A percentile compares a stretch with the other conserved stretches of the same genome.
Evolutionary conservation across 1,140 invertebrate species (phyloP).

Genomic region (Venustaconcha ellipsiformis): DNA sequence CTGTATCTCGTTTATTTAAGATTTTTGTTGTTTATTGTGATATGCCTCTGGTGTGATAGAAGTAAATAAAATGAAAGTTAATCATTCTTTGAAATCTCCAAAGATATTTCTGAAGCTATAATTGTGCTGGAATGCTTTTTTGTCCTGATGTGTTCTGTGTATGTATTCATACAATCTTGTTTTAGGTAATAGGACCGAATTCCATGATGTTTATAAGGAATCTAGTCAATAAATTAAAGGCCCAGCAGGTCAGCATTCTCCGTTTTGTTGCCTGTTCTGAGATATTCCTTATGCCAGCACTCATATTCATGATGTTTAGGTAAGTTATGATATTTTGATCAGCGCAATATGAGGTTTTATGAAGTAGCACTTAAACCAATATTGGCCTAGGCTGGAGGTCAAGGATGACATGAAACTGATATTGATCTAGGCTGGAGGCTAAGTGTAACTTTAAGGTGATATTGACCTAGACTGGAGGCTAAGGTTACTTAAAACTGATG

Average conservation of each 20-base stretch:
- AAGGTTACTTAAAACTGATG: no score
- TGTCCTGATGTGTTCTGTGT: constrained; percentile 1
- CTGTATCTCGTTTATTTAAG: no score
- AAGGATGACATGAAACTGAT: no score
- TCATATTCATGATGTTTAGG: constrained; percentile 86
- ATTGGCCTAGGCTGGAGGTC: no score
- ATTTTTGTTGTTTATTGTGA: no score
- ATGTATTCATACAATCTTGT: constrained; percentile 7
- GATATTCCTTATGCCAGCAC: constrained; percentile 92
- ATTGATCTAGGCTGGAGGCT: no score
- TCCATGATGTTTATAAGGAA: constrained; percentile 89
- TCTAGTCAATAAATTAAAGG: constrained; percentile 86
- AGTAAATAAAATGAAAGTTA: neutral
- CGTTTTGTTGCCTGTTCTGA: constrained; percentile 89
- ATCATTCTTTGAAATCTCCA: neutral
- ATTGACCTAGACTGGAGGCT: no score
- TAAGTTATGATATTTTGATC: constrained; percentile 73
- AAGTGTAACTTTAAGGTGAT: no score
- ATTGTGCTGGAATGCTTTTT: neutral
- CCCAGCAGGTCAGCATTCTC: constrained; percentile 88
- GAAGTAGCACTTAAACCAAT: neutral
- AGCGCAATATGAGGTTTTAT: no score
- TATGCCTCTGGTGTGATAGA: neutral
- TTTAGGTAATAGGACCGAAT: constrained; percentile 86
- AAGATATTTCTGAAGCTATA: neutral